Evolutionary conservation across 2,888 invertebrate genomes (phyloP).

Genomic region (Aromia moschata): DNA sequence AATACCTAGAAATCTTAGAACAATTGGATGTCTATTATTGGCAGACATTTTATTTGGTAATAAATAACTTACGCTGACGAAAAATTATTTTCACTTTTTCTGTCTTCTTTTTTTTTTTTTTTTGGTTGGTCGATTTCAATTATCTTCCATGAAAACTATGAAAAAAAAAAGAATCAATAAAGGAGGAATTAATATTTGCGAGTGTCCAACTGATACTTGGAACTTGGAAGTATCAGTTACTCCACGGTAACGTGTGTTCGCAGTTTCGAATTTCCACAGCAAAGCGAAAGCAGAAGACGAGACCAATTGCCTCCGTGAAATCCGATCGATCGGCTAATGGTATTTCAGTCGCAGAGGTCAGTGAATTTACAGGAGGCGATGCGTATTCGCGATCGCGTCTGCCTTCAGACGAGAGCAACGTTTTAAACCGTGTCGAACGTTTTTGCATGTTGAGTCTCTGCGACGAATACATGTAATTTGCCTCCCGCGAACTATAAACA

Average conservation of each 20-base stretch:
- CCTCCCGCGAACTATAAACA: conserved; percentile 20
- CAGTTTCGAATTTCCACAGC: conserved; percentile 16
- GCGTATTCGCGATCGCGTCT: conserved; percentile 26
- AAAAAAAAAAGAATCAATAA: too few species aligned
- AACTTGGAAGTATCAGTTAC: not conserved
- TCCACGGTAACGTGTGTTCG: not conserved
- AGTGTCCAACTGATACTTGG: not conserved
- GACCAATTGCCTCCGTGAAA: conserved; percentile 31
- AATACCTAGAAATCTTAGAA: too few species aligned
- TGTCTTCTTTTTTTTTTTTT: too few species aligned
- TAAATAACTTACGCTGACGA: too few species aligned
- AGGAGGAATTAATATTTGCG: too few species aligned
- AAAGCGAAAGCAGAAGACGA: conserved; percentile 15
- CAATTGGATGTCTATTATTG: too few species aligned
- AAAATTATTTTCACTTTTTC: too few species aligned
- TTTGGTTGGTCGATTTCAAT: too few species aligned
- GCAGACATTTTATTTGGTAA: too few species aligned
- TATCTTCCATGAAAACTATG: too few species aligned
- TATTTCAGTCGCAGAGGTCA: conserved; percentile 33
- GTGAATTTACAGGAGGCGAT: conserved; percentile 30
- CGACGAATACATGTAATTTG: conserved; percentile 19
- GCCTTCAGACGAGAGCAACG: conserved; percentile 22
- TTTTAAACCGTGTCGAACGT: conserved; percentile 23
- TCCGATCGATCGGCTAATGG: conserved; percentile 29
- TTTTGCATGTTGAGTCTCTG: conserved; percentile 26